Evolutionary conservation across 2,797 vertebrate genomes (phyloP).

Genomic region (Gadopsis bispinosus): DNA sequence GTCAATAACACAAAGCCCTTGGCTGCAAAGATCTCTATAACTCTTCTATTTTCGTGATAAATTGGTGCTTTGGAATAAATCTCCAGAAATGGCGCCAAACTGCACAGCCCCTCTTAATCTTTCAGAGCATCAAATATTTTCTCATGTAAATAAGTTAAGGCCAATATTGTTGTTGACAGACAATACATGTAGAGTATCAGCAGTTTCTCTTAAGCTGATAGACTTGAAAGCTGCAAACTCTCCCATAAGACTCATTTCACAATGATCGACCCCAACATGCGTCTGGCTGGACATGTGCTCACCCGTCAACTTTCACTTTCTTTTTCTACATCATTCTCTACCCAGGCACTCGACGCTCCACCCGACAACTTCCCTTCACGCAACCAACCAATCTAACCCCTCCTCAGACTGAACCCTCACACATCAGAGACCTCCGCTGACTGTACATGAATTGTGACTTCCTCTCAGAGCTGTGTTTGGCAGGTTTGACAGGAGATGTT

Average conservation of each 20-base stretch:
- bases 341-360: slow-evolving; percentile 24
- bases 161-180: slow-evolving; percentile 64
- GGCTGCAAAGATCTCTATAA: slow-evolving; percentile 45
- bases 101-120: slow-evolving; percentile 55
- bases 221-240: slow-evolving; percentile 63
- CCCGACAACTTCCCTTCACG: slow-evolving; percentile 27
- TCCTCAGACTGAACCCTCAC: slow-evolving; percentile 17
- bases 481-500: slow-evolving; percentile 39
- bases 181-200: slow-evolving; percentile 57
- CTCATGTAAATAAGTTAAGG: slow-evolving; percentile 83
- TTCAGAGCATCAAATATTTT: slow-evolving; percentile 52
- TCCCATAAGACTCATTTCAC: slow-evolving; percentile 62
- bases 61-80: slow-evolving; percentile 60
- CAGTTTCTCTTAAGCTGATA: slow-evolving; percentile 43
- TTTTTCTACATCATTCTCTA: slow-evolving; percentile 9
- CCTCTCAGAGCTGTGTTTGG: slow-evolving; percentile 50
- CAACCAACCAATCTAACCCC: background rate
- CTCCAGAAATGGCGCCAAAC: slow-evolving; percentile 57
- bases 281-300: slow-evolving; percentile 39
- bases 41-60: slow-evolving; percentile 31
- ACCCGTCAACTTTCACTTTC: slow-evolving; percentile 31
- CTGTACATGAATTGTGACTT: slow-evolving; percentile 19
- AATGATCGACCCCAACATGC: slow-evolving; percentile 19
- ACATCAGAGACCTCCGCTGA: slow-evolving; percentile 15
- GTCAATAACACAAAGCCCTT: slow-evolving; percentile 67